Base-by-base conservation (phyloP, 1,140 invertebrate species). In the Streblospio benedicti region DNA sequence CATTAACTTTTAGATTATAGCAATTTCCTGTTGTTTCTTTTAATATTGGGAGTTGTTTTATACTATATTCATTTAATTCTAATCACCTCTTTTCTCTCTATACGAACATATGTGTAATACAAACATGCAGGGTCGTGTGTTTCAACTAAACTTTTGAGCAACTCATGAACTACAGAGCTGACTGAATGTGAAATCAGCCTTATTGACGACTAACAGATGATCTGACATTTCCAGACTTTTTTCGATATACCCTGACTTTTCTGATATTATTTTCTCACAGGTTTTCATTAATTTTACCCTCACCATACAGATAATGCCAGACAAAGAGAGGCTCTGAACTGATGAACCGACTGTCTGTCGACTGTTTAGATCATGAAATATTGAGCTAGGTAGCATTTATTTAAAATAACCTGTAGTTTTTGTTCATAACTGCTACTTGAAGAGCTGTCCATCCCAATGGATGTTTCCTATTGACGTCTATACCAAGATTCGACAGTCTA, bases 401-500 rank as follows among this genome's bases (percentile, higher is more conserved):
- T 60, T 63, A 27, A 64, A 68, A 65, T 20, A 63, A 65, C 51
- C 65, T 70, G 44, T 64, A 65, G 33, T 66, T 67, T 55, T 65
- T 67, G 16, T 55, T 62, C 9, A 63, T 65, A 14, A 68, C 69
- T 9, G 68, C 65, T 18, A 67, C 51, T 3, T 67, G 56, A 65
- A 71, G 35, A 64, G 61, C 35, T 65, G 54, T 4, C 70, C 70
- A 45, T 68, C 70, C 44, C 65, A 68, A 23, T 65, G 64, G 1
- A 69, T 47, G 57, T 65, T 68, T 49, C 69, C 65, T 16, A 68
- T 62, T 56, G 65, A 69, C 43, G 69, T 52, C 61, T 31, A 16
- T 65, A 41, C 68, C 68, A 66, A 47, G 66, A 64, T 12, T 61
- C 45, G 33, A 65, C 56, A 60, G 69, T 63, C 69, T 69, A 60